phyloP scores from a whole-genome alignment of 2,797 vertebrate species.

The Capromys pilorides region DNA sequence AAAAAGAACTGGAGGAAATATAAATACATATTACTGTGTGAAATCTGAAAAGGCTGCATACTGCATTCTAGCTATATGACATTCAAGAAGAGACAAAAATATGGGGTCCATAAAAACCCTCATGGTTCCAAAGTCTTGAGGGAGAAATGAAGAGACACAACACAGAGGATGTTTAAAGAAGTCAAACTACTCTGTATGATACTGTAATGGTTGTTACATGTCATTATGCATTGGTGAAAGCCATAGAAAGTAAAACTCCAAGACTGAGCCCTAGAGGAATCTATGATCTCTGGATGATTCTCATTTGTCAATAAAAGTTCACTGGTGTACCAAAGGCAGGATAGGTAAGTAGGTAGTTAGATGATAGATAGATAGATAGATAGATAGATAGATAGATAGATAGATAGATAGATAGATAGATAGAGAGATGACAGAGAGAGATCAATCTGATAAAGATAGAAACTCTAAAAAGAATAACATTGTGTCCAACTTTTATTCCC shows the following conservation, averaged over 20 bases:
- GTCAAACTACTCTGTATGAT: neutral
- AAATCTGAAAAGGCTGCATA: neutral
- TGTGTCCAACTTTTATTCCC: neutral
- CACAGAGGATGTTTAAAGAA: neutral
- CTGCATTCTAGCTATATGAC: neutral
- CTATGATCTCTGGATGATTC: neutral
- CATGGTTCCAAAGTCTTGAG: rapidly evolving
- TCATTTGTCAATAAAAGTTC: neutral
- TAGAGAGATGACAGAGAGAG: neutral
- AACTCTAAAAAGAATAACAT: neutral
- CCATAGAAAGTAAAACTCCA: too few relatives aligned
- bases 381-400: neutral
- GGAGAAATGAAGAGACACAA: neutral
- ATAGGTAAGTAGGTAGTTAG: too few relatives aligned
- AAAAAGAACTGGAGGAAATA: neutral
- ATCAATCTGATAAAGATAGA: neutral
- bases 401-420: neutral
- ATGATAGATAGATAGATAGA: neutral
- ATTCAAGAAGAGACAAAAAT: neutral
- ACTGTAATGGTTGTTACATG: too few relatives aligned
- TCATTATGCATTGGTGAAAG: neutral
- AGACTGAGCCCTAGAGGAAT: neutral
- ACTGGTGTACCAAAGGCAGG: neutral
- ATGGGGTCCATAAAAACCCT: neutral
- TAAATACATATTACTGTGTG: neutral